phyloP scores from a whole-genome alignment of 2,797 vertebrate genomes.

The Echeneis naucrates region DNA sequence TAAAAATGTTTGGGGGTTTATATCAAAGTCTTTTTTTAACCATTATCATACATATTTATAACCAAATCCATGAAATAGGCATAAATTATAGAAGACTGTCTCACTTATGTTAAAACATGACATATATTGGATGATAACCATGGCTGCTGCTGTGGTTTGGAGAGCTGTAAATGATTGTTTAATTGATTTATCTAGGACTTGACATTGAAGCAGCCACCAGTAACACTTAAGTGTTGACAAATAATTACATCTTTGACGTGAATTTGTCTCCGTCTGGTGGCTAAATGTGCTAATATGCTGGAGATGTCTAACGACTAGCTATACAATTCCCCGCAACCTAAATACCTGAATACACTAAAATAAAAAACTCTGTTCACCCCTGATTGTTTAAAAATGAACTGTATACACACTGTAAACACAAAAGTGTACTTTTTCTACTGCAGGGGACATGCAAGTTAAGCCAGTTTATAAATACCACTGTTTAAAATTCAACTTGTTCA shows the following conservation, averaged over 20 bases:
- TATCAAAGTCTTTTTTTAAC: not conserved
- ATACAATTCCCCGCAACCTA: not conserved
- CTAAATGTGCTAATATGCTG: not conserved
- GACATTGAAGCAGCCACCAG: not conserved
- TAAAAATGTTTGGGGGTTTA: not conserved
- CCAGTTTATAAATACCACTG: too few species aligned
- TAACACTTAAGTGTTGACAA: not conserved
- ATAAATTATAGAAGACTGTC: not conserved
- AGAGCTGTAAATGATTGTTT: not conserved
- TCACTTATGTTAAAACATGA: not conserved
- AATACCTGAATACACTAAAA: too few species aligned
- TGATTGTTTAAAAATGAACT: not conserved
- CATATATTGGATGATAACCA: slow-evolving; percentile 5
- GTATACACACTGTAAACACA: too few species aligned
- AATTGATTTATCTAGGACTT: too few species aligned
- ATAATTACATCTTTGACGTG: not conserved
- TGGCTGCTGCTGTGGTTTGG: not conserved
- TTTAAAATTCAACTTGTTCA: too few species aligned
- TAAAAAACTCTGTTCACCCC: too few species aligned
- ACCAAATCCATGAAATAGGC: not conserved
- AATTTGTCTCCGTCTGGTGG: slow-evolving; percentile 30
- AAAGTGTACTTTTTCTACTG: too few species aligned
- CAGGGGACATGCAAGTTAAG: too few species aligned
- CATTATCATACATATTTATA: not conserved
- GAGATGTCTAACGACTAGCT: not conserved